A percentile compares a stretch with the other conserved stretches of the same genome.
Evolutionary conservation across 2,888 invertebrate genomes (phyloP).

Genomic region (Resseliella maxima): DNA sequence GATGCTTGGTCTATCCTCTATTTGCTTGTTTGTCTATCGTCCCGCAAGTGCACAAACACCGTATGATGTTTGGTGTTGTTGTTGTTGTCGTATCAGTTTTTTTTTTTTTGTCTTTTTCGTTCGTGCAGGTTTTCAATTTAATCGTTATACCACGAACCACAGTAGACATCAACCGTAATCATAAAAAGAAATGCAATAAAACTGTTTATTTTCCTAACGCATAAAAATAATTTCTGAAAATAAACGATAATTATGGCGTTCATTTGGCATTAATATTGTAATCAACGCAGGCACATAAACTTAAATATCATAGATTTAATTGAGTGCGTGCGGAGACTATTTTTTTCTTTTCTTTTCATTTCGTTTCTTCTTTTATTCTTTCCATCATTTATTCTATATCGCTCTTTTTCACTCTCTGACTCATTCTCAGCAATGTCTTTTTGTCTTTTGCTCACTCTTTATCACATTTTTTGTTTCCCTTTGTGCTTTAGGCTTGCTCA

Average conservation of each 20-base stretch:
- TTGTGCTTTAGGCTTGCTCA: too few relatives aligned
- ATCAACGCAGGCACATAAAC: constrained; percentile 52
- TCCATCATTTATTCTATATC: too few relatives aligned
- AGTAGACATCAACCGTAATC: constrained; percentile 25
- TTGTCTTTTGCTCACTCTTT: too few relatives aligned
- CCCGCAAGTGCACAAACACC: background rate
- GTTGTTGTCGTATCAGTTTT: background rate
- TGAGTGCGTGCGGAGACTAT: constrained; percentile 26
- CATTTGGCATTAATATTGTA: constrained; percentile 53
- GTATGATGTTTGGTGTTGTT: too few relatives aligned
- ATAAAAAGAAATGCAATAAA: constrained; percentile 54
- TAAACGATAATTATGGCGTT: constrained; percentile 52
- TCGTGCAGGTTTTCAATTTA: constrained; percentile 1
- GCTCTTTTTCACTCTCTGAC: too few relatives aligned
- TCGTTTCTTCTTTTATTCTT: background rate
- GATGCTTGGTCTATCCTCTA: too few relatives aligned
- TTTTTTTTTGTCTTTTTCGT: background rate
- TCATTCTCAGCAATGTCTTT: too few relatives aligned
- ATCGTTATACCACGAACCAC: background rate
- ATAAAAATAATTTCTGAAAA: constrained; percentile 42
- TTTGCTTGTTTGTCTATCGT: background rate
- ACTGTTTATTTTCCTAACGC: constrained; percentile 38
- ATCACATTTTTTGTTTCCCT: background rate
- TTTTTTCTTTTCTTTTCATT: background rate
- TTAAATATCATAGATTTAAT: constrained; percentile 54